Evolutionary conservation across 2,113 vertebrate species (phyloP).

Genomic region (Phylloscopus trochiloides): DNA sequence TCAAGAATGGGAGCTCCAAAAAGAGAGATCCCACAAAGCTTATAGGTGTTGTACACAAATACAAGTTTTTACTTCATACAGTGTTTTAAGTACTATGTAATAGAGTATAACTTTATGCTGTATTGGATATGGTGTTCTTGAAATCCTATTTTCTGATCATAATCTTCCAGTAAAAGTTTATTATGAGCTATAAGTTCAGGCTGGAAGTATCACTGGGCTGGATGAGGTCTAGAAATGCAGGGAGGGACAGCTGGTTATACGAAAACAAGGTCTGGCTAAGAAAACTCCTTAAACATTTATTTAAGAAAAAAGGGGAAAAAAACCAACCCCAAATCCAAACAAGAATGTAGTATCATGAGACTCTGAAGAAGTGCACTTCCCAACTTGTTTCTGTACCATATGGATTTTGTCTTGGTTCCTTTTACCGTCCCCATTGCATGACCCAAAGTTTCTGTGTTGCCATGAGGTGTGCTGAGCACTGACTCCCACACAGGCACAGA

Average conservation of each 20-base stretch:
- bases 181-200: neutral
- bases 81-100: neutral
- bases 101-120: neutral
- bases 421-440: neutral
- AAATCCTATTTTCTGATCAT: neutral
- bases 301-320: neutral
- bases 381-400: neutral
- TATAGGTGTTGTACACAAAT: neutral
- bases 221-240: neutral
- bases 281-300: neutral
- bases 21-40: neutral
- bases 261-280: neutral
- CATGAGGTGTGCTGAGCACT: neutral
- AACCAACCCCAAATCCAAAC: neutral
- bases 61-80: neutral
- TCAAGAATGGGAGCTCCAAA: neutral
- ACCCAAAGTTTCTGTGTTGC: neutral
- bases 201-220: neutral
- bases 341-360: neutral
- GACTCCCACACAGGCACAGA: rapidly evolving
- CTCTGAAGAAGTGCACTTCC: neutral
- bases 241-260: neutral
- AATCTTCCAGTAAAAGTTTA: neutral
- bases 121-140: neutral
- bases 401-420: neutral